Base-by-base conservation (phyloP, 2,797 vertebrate species). In the Siniperca obscura region DNA sequence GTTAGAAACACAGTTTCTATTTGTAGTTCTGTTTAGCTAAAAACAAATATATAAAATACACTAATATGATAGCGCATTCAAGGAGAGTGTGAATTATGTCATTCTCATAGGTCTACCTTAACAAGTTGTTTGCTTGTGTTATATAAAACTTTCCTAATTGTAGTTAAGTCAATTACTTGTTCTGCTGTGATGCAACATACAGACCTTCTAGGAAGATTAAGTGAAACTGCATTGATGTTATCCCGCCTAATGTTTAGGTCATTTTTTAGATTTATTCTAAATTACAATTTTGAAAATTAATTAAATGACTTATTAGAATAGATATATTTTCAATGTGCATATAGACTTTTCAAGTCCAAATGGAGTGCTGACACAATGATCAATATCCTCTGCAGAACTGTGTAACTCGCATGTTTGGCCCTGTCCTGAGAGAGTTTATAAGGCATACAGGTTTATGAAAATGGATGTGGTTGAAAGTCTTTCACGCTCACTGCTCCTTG, bases 381-480 rank as follows among this genome's bases (percentile, higher is more conserved):
- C 61, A 30, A 67, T 70, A 80, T 65, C 66, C 52, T 25, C 75
- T 2, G 21, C 68, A 65, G 10, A n/a, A 22, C 1, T 50, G 57
- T 30, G 13, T 21, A 34, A 40, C 16, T 46, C 42, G 0, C 48
- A 0, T 55, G n/a, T 71, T 66, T 27, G 22, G 13, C 9, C 21
- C 53, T 8, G 46, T 38, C 53, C 66, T 48, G 38, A 34, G 50
- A 56, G 60, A 42, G 44, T 74, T 69, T 22, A 52, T 11, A 21
- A 72, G n/a, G 22, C 36, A 19, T 9, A 22, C 17, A 30, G 78
- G 44, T 67, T 80, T 73, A 69, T 73, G 67, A 72, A 83, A 82
- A 80, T 67, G 55, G 71, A 86, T 87, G 67, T 70, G 38, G 16
- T 11, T 76, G 13, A 78, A 65, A 74, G 55, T 70, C 30, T 62